Conservation (phyloP, 92 coral and sea anemone species). For the Phenganax subtilis region DNA sequence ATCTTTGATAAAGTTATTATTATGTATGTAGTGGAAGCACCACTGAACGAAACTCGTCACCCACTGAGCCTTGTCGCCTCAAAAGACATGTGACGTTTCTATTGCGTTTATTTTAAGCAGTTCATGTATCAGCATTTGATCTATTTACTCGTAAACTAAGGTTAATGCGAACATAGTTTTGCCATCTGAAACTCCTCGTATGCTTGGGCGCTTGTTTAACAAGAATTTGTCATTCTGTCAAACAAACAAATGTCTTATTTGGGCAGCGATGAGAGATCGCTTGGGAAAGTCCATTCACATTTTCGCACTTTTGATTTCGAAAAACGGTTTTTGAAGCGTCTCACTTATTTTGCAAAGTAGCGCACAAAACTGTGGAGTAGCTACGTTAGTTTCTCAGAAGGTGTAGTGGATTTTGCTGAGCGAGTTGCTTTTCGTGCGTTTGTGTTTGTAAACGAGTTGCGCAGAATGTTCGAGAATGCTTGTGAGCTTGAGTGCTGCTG, state of each 20-base stretch:
- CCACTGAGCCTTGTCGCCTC: too few relatives aligned
- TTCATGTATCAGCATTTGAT: slow-evolving; percentile 1
- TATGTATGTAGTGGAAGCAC: too few relatives aligned
- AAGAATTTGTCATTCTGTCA: slow-evolving; percentile 1
- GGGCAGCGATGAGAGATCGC: background rate
- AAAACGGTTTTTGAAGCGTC: background rate
- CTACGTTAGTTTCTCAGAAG: background rate
- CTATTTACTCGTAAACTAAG: slow-evolving; percentile 13
- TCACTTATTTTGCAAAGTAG: background rate
- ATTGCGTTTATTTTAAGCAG: background rate
- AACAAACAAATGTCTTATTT: slow-evolving; percentile 1
- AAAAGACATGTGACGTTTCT: background rate
- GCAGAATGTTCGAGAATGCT: slow-evolving; percentile 5
- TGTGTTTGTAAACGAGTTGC: too few relatives aligned
- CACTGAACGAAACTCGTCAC: too few relatives aligned
- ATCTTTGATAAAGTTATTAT: too few relatives aligned
- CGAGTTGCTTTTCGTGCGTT: background rate
- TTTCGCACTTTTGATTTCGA: background rate
- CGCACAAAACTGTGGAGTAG: background rate
- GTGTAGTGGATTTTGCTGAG: background rate
- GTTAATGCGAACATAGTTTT: slow-evolving; percentile 18
- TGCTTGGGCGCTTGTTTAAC: slow-evolving; percentile 2
- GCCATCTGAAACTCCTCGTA: slow-evolving; percentile 7
- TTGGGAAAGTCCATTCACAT: background rate
- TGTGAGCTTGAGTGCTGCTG: background rate